phyloP scores from a whole-genome alignment of 2,888 invertebrate species.

The Tigriopus californicus region DNA sequence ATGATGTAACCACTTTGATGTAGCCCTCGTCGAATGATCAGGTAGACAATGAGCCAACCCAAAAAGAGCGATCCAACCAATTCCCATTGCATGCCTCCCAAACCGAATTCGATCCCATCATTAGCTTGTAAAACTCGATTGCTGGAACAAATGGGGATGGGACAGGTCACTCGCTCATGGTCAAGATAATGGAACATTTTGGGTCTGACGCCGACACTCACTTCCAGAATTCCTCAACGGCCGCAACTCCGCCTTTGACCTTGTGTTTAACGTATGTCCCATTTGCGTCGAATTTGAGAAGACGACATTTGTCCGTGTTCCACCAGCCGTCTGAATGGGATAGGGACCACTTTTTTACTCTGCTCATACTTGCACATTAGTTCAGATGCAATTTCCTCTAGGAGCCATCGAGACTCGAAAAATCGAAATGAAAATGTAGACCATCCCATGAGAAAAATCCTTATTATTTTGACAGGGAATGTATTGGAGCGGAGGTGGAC shows the following conservation, averaged over 20 bases:
- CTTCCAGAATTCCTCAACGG: neutral
- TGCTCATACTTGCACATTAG: no score
- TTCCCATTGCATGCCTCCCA: slow-evolving; percentile 48
- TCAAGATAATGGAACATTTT: neutral
- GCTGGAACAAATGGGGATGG: slow-evolving; percentile 24
- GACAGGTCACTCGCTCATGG: neutral
- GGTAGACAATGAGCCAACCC: slow-evolving; percentile 36
- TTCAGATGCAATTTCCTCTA: no score
- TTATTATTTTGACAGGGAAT: no score
- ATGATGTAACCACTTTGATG: slow-evolving; percentile 56
- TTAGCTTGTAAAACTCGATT: slow-evolving; percentile 42
- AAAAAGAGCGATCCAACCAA: slow-evolving; percentile 23
- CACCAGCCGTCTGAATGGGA: neutral
- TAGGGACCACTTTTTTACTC: neutral
- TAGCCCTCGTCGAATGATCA: slow-evolving; percentile 49
- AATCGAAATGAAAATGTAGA: no score
- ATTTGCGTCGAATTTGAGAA: neutral
- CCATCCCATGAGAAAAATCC: no score
- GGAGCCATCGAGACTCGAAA: no score
- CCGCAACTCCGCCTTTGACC: neutral
- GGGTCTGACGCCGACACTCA: neutral
- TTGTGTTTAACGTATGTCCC: neutral
- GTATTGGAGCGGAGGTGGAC: no score
- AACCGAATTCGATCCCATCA: slow-evolving; percentile 35
- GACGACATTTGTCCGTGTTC: neutral